Base-by-base conservation (phyloP, 2,113 vertebrate genomes). In the Oncorhynchus clarkii region DNA sequence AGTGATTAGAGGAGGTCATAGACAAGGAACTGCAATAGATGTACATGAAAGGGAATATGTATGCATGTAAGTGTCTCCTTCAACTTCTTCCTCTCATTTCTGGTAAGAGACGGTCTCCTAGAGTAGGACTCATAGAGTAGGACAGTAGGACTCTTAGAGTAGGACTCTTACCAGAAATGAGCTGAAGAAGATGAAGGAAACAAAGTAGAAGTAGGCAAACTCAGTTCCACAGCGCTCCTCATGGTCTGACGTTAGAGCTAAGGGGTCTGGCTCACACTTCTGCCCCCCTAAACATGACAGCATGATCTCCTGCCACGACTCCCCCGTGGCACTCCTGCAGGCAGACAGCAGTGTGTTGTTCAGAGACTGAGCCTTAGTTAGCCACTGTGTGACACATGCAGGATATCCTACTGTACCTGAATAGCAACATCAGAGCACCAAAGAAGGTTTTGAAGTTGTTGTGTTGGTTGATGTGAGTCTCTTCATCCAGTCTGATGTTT, bases 221-320 rank as follows among this genome's bases (percentile, higher is more conserved):
- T 99, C 97, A 0, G 97, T 98, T 86, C 97, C 98, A 0, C 98
- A 99, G 68, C 91, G 93, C 45, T 95, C 95, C 0, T 93, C 94
- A 18, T 92, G 95, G 13, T 94, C 93, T 0, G 93, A 90, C 0
- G 73, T 7, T 6, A 86, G 0, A 93, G 90, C 0, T 54, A 94
- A 95, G 0, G 91, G 92, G 84, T 97, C 96, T 0, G 80, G 87
- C 88, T 98, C 98, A 1, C 98, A 99, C 71, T 92, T 89, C 78
- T 96, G 95, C 68, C 96, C 96, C 39, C 95, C 96, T 7, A 99
- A 90, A 89, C 98, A 99, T 0, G 97, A 98, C 89, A 99, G 90
- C 98, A 99, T 99, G 83, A 99, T 99, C 92, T 99, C 98, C 91
- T 99, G 98, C 98, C 98, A 99, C 0, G 98, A 98, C 87, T 99